Conservation (phyloP, 2,113 vertebrate species). For the Anseranas semipalmata region DNA sequence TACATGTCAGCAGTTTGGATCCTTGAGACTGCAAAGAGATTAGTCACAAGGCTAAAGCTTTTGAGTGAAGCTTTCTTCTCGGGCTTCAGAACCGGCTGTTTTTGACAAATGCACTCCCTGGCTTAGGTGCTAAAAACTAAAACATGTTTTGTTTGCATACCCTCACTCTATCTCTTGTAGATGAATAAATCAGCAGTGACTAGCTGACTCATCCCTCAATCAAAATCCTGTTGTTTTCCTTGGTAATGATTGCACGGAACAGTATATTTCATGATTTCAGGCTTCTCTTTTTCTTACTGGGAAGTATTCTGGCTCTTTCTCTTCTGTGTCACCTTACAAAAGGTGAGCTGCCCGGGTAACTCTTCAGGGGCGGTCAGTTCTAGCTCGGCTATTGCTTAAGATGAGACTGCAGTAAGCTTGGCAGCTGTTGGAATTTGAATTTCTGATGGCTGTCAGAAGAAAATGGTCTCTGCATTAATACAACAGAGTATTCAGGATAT, state of each 20-base stretch:
- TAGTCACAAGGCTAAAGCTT: too few relatives aligned
- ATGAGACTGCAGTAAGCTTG: not conserved
- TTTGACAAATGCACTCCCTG: not conserved
- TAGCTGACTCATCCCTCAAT: not conserved
- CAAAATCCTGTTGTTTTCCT: constrained; percentile 4
- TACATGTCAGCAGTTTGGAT: not conserved
- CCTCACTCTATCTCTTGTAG: not conserved
- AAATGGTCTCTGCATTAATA: constrained; percentile 32
- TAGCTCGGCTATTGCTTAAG: not conserved
- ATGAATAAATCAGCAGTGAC: not conserved
- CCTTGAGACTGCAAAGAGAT: not conserved
- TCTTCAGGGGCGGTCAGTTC: not conserved
- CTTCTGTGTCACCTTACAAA: constrained; percentile 3
- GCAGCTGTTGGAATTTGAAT: constrained; percentile 41
- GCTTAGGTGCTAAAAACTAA: not conserved
- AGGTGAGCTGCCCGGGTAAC: not conserved
- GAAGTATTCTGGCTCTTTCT: not conserved
- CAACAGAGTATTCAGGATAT: not conserved
- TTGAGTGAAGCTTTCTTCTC: constrained; percentile 2
- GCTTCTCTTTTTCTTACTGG: not conserved
- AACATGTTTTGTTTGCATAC: not conserved
- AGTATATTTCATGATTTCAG: not conserved
- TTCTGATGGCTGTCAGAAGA: constrained; percentile 28
- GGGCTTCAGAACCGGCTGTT: not conserved
- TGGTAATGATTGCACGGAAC: not conserved